Conservation (phyloP, 2,888 invertebrate species). For the Eupithecia inturbata region DNA sequence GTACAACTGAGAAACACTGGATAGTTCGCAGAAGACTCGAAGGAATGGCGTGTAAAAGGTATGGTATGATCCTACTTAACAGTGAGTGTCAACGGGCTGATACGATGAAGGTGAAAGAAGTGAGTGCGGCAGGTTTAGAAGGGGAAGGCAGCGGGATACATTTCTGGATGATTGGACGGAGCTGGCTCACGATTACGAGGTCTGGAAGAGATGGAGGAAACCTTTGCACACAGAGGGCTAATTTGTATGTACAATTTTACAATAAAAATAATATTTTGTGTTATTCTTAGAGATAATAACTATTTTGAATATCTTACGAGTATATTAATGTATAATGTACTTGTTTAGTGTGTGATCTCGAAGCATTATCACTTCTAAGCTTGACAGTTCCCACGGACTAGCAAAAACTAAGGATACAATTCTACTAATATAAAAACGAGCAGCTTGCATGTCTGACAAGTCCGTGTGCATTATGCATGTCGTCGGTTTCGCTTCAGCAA, state of each 20-base stretch:
- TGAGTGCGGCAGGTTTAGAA: not conserved
- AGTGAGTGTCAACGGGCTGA: not conserved
- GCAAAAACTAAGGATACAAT: constrained; percentile 4
- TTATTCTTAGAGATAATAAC: too few species aligned
- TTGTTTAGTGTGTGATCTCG: not conserved
- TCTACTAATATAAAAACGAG: not conserved
- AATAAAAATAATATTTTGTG: too few species aligned
- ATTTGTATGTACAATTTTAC: too few species aligned
- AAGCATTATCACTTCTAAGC: not conserved
- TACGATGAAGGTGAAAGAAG: not conserved
- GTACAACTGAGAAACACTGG: not conserved
- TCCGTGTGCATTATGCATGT: constrained; percentile 11
- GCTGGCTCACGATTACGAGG: too few species aligned
- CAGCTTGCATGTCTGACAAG: not conserved
- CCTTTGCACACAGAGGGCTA: not conserved
- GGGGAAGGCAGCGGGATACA: not conserved
- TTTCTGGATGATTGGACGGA: too few species aligned
- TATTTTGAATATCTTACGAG: not conserved
- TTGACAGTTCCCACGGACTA: constrained; percentile 4
- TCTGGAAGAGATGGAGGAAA: not conserved
- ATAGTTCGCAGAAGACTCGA: not conserved
- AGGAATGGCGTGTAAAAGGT: not conserved
- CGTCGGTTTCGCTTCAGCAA: constrained; percentile 21
- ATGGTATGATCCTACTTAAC: not conserved
- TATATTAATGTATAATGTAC: not conserved